Base-by-base conservation (phyloP, 2,888 invertebrate species). In the Melangyna quadrimaculata region DNA sequence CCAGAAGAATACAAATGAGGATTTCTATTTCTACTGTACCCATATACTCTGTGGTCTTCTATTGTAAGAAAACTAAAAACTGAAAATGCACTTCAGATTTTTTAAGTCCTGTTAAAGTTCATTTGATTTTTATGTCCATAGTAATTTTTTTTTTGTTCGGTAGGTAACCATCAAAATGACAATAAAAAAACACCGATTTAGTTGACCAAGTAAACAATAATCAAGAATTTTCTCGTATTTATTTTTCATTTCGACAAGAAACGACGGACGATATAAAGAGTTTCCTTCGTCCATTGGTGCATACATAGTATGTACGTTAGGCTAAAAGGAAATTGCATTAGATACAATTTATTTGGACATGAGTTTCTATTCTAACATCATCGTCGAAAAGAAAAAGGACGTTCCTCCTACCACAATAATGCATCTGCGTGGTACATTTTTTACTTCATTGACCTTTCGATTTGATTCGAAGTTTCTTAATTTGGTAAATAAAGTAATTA, bases 1-100 rank as follows among this genome's bases (percentile, higher is more conserved):
- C 40, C 71, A 53, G 67, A 45, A 32, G 80, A 80, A 84, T 84
- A 69, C 75, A 70, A 80, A 84, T 84, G 71, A 75, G 67, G 9
- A 53, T 19, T 45, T n/a, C n/a, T n/a, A n/a, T n/a, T n/a, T n/a
- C n/a, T n/a, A n/a, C n/a, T 22, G 8, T 29, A 32, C 1, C 9
- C 61, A 57, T 14, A 8, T 14, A 24, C 29, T 32, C 55, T 43
- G 74, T 29, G 63, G 32, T 27, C 55, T 59, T 27, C 35, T 72
- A 12, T 40, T 61, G 35, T 53, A 29, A 43, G 61, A 27, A 51
- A 51, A 43, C 43, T 27, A 24, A 17, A 24, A 67, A 12, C 27
- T 40, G 19, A 48, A 51, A 59, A 59, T 79, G 40, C 61, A 69
- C 48, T 45, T 22, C 19, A 19, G 14, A 32, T 22, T 67, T n/a